Evolutionary conservation across 2,888 invertebrate species (phyloP).

Genomic region (Cataglyphis albicans): DNA sequence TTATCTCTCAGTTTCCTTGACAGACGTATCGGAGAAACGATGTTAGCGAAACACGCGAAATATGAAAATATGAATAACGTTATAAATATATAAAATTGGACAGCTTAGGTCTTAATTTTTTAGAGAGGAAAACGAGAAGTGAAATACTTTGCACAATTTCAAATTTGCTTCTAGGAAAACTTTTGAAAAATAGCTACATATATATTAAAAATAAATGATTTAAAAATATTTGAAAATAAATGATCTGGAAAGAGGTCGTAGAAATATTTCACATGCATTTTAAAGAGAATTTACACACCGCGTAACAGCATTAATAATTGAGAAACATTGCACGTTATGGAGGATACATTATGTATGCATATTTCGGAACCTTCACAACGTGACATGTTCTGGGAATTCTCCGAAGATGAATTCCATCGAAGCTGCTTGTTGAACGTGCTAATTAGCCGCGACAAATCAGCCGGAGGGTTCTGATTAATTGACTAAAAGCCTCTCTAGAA

Average conservation of each 20-base stretch:
- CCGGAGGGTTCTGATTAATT: constrained; percentile 60
- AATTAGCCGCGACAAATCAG: constrained; percentile 56
- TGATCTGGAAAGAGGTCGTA: neutral
- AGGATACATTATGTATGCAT: neutral
- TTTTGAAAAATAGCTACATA: neutral
- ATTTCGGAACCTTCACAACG: neutral
- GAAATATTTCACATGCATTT: neutral
- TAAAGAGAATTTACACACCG: neutral
- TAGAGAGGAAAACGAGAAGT: neutral
- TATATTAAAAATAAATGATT: neutral
- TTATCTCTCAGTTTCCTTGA: neutral
- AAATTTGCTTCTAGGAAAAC: neutral
- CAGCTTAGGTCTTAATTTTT: neutral
- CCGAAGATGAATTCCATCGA: constrained; percentile 39
- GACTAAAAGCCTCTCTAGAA: constrained; percentile 63
- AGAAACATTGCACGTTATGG: neutral
- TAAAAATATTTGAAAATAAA: neutral
- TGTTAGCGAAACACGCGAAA: neutral
- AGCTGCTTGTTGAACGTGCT: constrained; percentile 42
- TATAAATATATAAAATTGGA: neutral
- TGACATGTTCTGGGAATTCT: neutral
- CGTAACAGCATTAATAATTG: neutral
- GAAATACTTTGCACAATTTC: neutral
- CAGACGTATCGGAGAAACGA: neutral
- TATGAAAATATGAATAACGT: neutral